phyloP scores from a whole-genome alignment of 2,797 vertebrate species.

The Merluccius polli region DNA sequence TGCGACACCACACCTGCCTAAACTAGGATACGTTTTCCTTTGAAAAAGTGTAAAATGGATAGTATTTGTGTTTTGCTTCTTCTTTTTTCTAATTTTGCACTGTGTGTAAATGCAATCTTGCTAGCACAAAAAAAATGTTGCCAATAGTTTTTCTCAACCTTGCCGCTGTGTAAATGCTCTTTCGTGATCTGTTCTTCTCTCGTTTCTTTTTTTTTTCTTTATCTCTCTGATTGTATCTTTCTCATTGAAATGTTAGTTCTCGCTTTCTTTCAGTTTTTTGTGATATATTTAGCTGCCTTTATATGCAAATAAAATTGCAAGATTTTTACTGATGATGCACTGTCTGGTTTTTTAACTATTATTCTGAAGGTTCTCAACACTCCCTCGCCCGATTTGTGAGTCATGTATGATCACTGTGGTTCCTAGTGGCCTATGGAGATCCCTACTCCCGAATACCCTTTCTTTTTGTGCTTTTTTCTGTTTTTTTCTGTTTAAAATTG shows the following conservation, averaged over 20 bases:
- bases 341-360: constrained; percentile 5
- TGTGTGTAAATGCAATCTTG: constrained; percentile 99
- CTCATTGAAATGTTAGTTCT: constrained; percentile 89
- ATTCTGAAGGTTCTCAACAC: neutral
- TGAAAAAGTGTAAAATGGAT: constrained; percentile 83
- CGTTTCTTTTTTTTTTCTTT: constrained; percentile 11
- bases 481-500: neutral
- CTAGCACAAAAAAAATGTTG: constrained; percentile 93
- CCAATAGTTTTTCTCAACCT: constrained; percentile 88
- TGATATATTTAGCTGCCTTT: constrained; percentile 99
- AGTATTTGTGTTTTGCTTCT: constrained; percentile 75
- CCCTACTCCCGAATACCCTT: too few species aligned
- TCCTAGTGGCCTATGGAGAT: too few species aligned
- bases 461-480: neutral
- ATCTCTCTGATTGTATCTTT: constrained; percentile 82
- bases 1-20: constrained; percentile 63
- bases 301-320: constrained; percentile 99
- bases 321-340: constrained; percentile 85
- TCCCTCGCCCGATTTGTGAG: too few species aligned
- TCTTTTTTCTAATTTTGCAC: constrained; percentile 85
- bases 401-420: too few species aligned
- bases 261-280: constrained; percentile 92
- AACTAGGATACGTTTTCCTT: constrained; percentile 89
- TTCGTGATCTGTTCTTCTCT: constrained; percentile 67
- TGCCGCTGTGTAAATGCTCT: constrained; percentile 92